Conservation (phyloP, 2,888 invertebrate genomes). For the Tiphia femorata region DNA sequence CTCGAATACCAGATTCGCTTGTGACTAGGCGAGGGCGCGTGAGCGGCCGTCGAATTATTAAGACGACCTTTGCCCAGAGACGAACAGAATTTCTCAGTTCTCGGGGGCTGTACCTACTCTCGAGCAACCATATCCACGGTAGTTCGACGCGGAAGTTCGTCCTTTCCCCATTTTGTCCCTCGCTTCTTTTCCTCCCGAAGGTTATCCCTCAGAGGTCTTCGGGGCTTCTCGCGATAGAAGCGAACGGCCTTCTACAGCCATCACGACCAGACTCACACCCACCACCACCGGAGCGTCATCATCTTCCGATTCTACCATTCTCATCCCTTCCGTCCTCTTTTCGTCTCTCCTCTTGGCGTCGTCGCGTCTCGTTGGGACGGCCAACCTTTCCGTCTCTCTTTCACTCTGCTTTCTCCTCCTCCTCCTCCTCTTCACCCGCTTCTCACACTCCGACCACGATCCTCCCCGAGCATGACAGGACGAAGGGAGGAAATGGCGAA, state of each 20-base stretch:
- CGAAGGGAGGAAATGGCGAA: slow-evolving; percentile 54
- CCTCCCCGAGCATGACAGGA: slow-evolving; percentile 30
- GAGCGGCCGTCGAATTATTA: no score
- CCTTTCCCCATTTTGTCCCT: background rate
- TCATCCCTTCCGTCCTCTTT: background rate
- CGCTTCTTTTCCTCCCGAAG: slow-evolving; percentile 2
- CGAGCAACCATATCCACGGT: no score
- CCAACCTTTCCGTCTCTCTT: background rate
- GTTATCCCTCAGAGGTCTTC: no score
- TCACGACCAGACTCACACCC: background rate
- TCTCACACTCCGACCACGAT: background rate
- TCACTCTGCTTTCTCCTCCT: background rate
- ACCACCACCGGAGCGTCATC: background rate
- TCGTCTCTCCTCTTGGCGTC: background rate
- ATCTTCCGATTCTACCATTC: background rate
- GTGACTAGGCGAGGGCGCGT: no score
- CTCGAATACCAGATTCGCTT: no score
- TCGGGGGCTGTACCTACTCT: no score
- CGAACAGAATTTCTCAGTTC: no score
- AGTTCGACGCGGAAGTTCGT: background rate
- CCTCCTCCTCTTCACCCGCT: background rate
- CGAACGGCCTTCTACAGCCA: background rate
- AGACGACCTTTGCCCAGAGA: no score
- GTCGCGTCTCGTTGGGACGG: no score
- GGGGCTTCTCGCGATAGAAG: no score